Conservation (phyloP, 2,888 invertebrate species). For the Aricia artaxerxes region DNA sequence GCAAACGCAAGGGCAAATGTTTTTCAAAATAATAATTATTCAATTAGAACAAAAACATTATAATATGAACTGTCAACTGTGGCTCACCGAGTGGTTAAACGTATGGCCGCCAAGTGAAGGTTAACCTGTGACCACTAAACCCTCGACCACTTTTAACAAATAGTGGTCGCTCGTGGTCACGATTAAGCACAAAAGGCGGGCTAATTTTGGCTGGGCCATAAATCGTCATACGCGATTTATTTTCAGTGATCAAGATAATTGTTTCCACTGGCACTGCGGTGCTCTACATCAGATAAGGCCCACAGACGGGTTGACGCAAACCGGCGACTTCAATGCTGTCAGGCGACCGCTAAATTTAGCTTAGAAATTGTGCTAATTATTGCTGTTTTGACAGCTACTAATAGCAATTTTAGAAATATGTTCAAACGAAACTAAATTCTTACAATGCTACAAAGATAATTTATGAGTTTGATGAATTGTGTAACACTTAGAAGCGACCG, state of each 20-base stretch:
- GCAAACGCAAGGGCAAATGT: not conserved
- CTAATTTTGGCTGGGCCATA: slow-evolving; percentile 18
- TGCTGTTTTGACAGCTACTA: too few species aligned
- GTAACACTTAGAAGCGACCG: too few species aligned
- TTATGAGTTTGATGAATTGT: too few species aligned
- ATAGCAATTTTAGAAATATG: too few species aligned
- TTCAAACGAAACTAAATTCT: too few species aligned
- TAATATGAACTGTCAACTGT: not conserved
- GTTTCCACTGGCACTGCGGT: slow-evolving; percentile 23
- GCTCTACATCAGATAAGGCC: slow-evolving; percentile 23
- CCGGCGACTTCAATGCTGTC: not conserved
- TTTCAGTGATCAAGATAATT: slow-evolving; percentile 30
- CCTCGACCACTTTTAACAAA: not conserved
- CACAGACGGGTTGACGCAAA: not conserved
- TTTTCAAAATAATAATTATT: not conserved
- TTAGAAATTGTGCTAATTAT: too few species aligned
- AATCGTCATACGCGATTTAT: slow-evolving; percentile 25
- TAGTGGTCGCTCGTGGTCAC: not conserved
- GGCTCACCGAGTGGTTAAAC: not conserved
- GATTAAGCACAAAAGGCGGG: slow-evolving; percentile 9
- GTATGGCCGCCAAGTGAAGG: not conserved
- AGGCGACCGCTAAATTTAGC: not conserved
- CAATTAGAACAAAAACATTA: not conserved
- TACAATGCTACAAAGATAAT: too few species aligned
- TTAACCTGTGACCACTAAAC: not conserved